Conservation (phyloP, 2,113 vertebrate species). For the Heterocephalus glaber region DNA sequence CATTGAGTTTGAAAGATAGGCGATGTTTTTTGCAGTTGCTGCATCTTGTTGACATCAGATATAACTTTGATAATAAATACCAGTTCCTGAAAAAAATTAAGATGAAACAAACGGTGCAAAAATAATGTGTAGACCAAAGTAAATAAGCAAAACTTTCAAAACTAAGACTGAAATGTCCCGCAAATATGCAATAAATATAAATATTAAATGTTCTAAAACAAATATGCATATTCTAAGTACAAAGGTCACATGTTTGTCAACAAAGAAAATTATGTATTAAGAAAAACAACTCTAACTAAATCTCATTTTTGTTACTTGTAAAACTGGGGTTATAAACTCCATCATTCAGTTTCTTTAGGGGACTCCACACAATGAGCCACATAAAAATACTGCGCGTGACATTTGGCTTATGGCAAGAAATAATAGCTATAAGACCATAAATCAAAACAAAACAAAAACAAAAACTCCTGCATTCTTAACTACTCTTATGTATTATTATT, state of each 20-base stretch:
- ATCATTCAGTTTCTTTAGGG: background rate
- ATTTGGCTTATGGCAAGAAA: background rate
- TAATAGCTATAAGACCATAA: background rate
- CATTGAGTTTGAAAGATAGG: slow-evolving; percentile 82
- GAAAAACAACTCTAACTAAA: background rate
- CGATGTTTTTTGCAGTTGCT: background rate
- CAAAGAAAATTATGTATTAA: background rate
- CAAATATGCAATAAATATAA: background rate
- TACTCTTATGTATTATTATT: background rate
- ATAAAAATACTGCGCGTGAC: background rate
- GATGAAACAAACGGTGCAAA: background rate
- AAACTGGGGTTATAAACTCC: background rate
- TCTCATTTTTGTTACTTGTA: background rate
- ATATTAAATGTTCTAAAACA: background rate
- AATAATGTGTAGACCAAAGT: background rate
- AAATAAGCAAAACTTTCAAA: background rate
- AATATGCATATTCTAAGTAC: background rate
- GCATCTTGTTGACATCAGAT: background rate
- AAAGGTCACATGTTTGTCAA: background rate
- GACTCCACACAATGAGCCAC: background rate
- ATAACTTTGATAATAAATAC: background rate
- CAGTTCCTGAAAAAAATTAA: background rate
- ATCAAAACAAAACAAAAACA: background rate
- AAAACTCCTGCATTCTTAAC: background rate
- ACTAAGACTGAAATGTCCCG: background rate